phyloP scores from a whole-genome alignment of 2,113 vertebrate genomes.

The Coturnix japonica region DNA sequence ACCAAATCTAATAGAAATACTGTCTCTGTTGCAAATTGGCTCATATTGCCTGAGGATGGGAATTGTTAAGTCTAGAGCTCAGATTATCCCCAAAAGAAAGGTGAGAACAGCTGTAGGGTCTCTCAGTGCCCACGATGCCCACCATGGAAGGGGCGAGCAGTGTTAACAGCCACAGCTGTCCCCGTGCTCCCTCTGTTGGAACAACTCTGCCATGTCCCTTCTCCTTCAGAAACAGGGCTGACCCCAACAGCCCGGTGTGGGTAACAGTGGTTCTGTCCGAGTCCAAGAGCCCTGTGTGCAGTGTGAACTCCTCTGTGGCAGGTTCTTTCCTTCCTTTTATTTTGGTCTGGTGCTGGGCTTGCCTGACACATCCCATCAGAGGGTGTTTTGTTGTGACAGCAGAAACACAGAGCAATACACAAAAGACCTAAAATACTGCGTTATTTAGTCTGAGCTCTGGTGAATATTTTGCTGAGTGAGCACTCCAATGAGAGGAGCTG shows the following conservation, averaged over 20 bases:
- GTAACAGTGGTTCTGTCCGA: background rate
- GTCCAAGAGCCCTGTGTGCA: background rate
- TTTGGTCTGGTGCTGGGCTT: rapidly evolving
- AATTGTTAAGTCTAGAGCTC: background rate
- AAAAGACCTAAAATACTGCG: background rate
- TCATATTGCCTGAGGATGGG: background rate
- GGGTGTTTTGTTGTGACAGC: background rate
- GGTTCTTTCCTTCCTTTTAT: background rate
- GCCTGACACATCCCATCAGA: rapidly evolving
- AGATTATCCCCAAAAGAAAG: background rate
- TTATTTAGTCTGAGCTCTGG: background rate
- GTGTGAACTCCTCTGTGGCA: rapidly evolving
- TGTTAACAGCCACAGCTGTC: background rate
- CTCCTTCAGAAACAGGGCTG: background rate
- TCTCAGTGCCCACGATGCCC: rapidly evolving
- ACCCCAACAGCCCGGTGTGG: rapidly evolving
- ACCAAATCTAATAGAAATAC: background rate
- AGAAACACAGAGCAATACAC: background rate
- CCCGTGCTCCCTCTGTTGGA: slow-evolving; percentile 11
- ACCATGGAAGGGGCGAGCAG: rapidly evolving
- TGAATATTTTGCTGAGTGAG: background rate
- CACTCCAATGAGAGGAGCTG: background rate
- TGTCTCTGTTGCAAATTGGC: background rate
- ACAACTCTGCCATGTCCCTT: background rate
- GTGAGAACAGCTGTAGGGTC: rapidly evolving